Evolutionary conservation across 2,888 invertebrate genomes (phyloP).

Genomic region (Branchipolynoe longqiensis): DNA sequence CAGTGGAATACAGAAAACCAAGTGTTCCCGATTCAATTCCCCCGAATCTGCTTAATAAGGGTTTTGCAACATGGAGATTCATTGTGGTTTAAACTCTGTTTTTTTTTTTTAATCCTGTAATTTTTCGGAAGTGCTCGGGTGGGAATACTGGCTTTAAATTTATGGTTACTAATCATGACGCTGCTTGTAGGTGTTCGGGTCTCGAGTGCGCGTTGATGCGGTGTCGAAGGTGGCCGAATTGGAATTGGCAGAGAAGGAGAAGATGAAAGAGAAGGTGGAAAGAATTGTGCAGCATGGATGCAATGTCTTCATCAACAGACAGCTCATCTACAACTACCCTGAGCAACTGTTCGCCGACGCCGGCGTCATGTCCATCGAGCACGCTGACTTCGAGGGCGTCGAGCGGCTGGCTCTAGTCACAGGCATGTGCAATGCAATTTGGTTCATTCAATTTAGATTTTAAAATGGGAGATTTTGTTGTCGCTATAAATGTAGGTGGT

Average conservation of each 20-base stretch:
- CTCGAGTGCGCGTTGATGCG: slow-evolving; percentile 87
- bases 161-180: neutral
- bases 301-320: slow-evolving; percentile 98
- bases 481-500: too few species aligned
- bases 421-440: too few species aligned
- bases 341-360: slow-evolving; percentile 99
- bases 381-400: slow-evolving; percentile 99
- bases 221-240: slow-evolving; percentile 94
- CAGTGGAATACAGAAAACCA: too few species aligned
- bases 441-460: too few species aligned
- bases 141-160: too few species aligned
- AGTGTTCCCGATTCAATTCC: too few species aligned
- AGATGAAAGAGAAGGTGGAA: slow-evolving; percentile 99
- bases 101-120: too few species aligned
- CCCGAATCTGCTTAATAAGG: too few species aligned
- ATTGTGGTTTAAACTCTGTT: too few species aligned
- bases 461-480: too few species aligned
- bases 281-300: slow-evolving; percentile 96
- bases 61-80: too few species aligned
- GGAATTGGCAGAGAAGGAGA: slow-evolving; percentile 98
- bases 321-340: slow-evolving; percentile 99
- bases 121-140: too few species aligned
- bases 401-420: slow-evolving; percentile 98
- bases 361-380: slow-evolving; percentile 99
- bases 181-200: slow-evolving; percentile 90